phyloP scores from a whole-genome alignment of 2,113 vertebrate genomes.

The Excalfactoria chinensis region DNA sequence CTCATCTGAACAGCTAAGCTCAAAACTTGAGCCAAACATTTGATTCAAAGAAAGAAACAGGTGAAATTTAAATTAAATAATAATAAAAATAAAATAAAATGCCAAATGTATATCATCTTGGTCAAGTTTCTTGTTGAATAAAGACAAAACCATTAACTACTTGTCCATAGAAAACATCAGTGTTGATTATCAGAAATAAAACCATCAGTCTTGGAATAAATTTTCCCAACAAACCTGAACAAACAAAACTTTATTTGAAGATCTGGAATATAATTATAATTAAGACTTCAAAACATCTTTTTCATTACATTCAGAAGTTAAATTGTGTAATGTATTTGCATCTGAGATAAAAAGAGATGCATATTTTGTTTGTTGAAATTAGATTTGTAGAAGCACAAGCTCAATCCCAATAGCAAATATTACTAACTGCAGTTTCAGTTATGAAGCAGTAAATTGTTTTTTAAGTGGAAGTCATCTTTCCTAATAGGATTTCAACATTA shows the following conservation, averaged over 20 bases:
- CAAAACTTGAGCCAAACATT: background rate
- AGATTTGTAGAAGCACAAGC: slow-evolving; percentile 21
- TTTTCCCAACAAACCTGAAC: background rate
- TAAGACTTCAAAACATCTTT: slow-evolving; percentile 47
- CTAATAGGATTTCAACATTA: slow-evolving; percentile 24
- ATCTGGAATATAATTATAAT: slow-evolving; percentile 31
- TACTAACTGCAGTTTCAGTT: slow-evolving; percentile 30
- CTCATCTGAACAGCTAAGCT: background rate
- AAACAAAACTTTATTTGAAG: background rate
- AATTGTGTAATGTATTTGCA: slow-evolving; percentile 42
- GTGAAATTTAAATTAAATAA: background rate
- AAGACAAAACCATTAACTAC: background rate
- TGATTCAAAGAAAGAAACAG: background rate
- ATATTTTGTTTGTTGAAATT: slow-evolving; percentile 37
- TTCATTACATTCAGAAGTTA: slow-evolving; percentile 31
- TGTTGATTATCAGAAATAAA: background rate
- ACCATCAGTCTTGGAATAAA: background rate
- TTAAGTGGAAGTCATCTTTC: slow-evolving; percentile 6
- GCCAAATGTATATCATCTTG: background rate
- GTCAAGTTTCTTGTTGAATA: background rate
- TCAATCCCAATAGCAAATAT: slow-evolving; percentile 42
- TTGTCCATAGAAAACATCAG: background rate
- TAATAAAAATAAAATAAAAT: background rate
- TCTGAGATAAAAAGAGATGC: slow-evolving; percentile 38
- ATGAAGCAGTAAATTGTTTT: slow-evolving; percentile 55